Percentiles rank a stretch among this genome's conserved stretches.
These are phyloP conservation scores for Hybognathus amarus DNA, from an alignment of 2,797 vertebrate species.

Conservation along the genomic window DNA sequence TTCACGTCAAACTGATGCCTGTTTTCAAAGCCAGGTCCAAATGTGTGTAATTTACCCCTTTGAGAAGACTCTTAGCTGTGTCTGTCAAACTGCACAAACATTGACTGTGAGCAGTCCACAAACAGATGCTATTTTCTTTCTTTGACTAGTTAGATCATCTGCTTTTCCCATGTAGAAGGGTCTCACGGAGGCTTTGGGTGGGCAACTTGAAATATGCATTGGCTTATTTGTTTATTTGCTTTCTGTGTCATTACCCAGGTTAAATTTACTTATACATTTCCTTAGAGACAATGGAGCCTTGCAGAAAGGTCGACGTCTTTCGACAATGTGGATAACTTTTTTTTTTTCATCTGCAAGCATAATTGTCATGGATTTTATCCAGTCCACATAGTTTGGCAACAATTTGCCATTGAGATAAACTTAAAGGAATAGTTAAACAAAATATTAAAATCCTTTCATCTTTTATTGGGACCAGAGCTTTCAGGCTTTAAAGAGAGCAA, in stretches of 20 bases:
- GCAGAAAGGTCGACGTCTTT: background rate
- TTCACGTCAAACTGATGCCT: constrained; percentile 26
- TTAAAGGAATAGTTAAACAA: background rate
- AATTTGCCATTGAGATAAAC: background rate
- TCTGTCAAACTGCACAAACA: constrained; percentile 44
- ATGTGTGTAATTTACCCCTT: constrained; percentile 6
- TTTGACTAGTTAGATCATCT: constrained; percentile 20
- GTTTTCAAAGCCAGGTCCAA: constrained; percentile 14
- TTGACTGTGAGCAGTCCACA: constrained; percentile 15
- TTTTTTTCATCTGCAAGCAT: background rate
- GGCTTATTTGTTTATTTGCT: constrained; percentile 53
- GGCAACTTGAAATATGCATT: constrained; percentile 42
- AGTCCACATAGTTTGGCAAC: background rate
- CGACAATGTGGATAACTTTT: background rate
- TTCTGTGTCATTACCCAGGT: constrained; percentile 32
- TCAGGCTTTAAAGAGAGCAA: background rate
- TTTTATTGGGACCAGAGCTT: background rate
- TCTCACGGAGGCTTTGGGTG: constrained; percentile 37
- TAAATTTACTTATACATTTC: constrained; percentile 49
- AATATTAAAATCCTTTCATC: background rate
- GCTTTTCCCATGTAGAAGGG: constrained; percentile 13
- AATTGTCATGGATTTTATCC: background rate
- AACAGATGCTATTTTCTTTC: constrained; percentile 34
- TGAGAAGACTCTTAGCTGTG: constrained; percentile 17
- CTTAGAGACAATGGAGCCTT: constrained; percentile 26